Conservation (phyloP, 1,140 invertebrate species). For the Oreohelix idahoensis region DNA sequence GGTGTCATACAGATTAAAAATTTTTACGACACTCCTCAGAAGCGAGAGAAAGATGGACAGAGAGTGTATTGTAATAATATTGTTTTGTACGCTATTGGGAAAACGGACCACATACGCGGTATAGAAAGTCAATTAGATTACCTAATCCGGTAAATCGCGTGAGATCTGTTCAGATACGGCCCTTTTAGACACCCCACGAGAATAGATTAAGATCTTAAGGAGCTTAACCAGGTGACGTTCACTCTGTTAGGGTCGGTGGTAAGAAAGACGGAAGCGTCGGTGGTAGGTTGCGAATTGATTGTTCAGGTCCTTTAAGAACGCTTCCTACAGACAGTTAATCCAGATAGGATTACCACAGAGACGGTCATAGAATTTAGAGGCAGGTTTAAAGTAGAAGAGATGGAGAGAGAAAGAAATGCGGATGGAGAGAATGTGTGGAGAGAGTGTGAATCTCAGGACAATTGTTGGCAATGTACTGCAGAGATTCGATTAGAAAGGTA, state of each 20-base stretch:
- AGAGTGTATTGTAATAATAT: too few species aligned
- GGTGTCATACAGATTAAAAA: too few species aligned
- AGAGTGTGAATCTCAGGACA: too few species aligned
- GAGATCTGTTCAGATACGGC: not conserved
- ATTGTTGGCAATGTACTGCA: too few species aligned
- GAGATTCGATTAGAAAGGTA: too few species aligned
- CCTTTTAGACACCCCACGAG: not conserved
- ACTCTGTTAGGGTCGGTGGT: not conserved
- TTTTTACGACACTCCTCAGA: too few species aligned
- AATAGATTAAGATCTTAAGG: not conserved
- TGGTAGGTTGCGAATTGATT: not conserved
- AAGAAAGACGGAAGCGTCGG: not conserved
- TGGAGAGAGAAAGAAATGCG: not conserved
- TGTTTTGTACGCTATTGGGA: too few species aligned
- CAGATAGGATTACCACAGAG: not conserved
- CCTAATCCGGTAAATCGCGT: conserved; percentile 1
- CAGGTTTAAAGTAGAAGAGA: not conserved
- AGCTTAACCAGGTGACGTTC: not conserved
- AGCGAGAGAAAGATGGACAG: too few species aligned
- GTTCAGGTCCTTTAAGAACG: not conserved
- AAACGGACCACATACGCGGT: not conserved
- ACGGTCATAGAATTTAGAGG: not conserved
- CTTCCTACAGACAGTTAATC: not conserved
- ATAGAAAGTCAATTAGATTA: not conserved
- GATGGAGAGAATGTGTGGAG: not conserved